Base-by-base conservation (phyloP, 1,140 invertebrate species). In the Glossosoma conforme region DNA sequence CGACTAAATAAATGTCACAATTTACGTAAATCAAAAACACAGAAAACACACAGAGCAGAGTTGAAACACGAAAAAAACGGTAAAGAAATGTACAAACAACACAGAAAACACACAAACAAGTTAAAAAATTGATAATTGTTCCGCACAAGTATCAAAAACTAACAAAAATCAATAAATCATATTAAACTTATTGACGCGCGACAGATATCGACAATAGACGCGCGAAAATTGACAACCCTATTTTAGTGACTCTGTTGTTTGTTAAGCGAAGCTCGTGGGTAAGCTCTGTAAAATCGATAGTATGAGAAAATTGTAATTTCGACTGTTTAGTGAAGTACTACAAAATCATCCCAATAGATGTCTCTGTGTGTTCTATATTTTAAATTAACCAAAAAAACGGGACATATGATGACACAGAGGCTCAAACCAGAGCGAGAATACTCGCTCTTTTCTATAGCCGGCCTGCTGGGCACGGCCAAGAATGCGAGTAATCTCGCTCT, bases 161-260 rank as follows among this genome's bases (percentile, higher is more conserved):
- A n/a, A n/a, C n/a, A n/a, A n/a, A n/a, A n/a, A n/a, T n/a, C n/a
- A n/a, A n/a, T n/a, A n/a, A n/a, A 8, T 9, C 25, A 30, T 30
- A 30, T 9, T 30, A 30, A 30, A 30, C 8, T 30, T 30, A 30
- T 30, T 30, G 25, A 30, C 25, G 25, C 8, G 25, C 25, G 25
- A 30, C 8, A 30, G 25, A 30, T 30, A 30, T 30, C 25, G 8
- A n/a, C 25, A 30, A 30, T 30, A 30, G 25, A 30, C 25, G 25
- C 25, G 25, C 25, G 25, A 40, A 40, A 17, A 17, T n/a, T 40
- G 37, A 40, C 37, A 40, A 40, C 37, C 37, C 37, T 40, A 40
- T 40, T 40, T 40, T 40, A 40, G 37, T 40, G 37, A 40, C 37
- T 40, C 37, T 19, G 37, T 40, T 40, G 37, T 40, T 18, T 40